Base-by-base conservation (phyloP, 2,797 vertebrate genomes). In the Sylvia borin region DNA sequence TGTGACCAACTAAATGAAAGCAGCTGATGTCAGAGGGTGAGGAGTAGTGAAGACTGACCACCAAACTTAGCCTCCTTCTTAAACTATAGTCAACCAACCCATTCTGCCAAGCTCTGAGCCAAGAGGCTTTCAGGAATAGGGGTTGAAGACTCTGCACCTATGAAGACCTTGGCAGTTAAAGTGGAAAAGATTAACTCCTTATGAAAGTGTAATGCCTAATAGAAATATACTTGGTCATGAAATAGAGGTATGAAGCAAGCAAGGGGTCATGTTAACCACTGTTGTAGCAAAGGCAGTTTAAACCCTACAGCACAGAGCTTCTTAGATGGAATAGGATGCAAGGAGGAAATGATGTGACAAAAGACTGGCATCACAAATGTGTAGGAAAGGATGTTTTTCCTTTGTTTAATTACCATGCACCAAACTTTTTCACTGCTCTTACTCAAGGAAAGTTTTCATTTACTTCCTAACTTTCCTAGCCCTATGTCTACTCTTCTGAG, bases 101-200 rank as follows among this genome's bases (percentile, higher is more conserved):
- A 25, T 19, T 10, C 22, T 66, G 29, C 16, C 31, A 77, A 43
- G 5, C 7, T 82, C 64, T 27, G 25, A 73, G 25, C 29, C 11
- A 80, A n/a, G 29, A 85, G 24, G 18, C 22, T 84, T 53, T 79
- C 60, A 64, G 31, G 40, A 76, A 70, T 18, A 54, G 42, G 8
- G 4, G 2, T 3, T 62, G 36, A 79, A 51, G 6, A 1, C 10
- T 78, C 43, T 55, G 16, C 11, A 55, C 6, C 8, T 61, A 0
- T 34, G 76, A 60, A 10, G 40, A 85, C 6, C 5, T 19, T 45
- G 16, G 27, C 5, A 64, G 16, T 29, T 77, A 53, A 88, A 71
- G 13, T 11, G 27, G 40, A 36, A 16, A 10, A 71, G 51, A 18
- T 53, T 29, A 93, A 54, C 16, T 80, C 31, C 18, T 57, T 57